Conservation (phyloP, 2,888 invertebrate genomes). For the Nudaria mundana region DNA sequence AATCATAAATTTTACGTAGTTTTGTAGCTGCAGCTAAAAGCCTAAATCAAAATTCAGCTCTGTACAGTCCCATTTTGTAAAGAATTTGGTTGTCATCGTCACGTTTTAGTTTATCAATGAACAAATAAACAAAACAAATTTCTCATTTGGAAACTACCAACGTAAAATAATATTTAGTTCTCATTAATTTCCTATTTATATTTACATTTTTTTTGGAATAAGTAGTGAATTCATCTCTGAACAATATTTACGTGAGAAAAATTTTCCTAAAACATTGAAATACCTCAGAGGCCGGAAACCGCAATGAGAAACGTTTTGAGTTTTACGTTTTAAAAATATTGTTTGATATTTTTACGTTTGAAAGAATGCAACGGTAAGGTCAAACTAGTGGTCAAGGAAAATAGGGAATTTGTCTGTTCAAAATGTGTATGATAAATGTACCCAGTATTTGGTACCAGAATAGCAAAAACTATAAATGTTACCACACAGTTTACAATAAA, state of each 20-base stretch:
- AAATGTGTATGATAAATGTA: no score
- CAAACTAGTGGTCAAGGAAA: no score
- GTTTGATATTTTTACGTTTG: background rate
- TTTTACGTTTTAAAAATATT: conserved; percentile 4
- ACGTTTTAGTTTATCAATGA: background rate
- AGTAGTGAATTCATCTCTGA: conserved; percentile 7
- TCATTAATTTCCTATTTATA: conserved; percentile 3
- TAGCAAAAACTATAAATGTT: no score
- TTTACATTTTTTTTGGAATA: background rate
- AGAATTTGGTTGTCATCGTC: no score
- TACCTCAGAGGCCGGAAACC: conserved; percentile 6
- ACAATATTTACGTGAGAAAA: conserved; percentile 8
- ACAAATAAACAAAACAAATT: background rate
- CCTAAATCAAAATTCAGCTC: no score
- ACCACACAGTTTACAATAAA: no score
- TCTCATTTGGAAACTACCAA: background rate
- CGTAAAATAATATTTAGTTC: conserved; percentile 4
- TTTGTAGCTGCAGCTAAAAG: no score
- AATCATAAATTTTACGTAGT: no score
- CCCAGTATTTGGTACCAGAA: no score
- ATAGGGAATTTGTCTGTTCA: no score
- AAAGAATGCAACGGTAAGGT: background rate
- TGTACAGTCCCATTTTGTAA: no score
- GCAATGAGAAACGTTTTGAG: conserved; percentile 7
- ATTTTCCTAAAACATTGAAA: conserved; percentile 3